A percentile compares a stretch with the other conserved stretches of the same genome.
Evolutionary conservation across 2,888 invertebrate species (phyloP).

Genomic region (Eustalomyia histrio): DNA sequence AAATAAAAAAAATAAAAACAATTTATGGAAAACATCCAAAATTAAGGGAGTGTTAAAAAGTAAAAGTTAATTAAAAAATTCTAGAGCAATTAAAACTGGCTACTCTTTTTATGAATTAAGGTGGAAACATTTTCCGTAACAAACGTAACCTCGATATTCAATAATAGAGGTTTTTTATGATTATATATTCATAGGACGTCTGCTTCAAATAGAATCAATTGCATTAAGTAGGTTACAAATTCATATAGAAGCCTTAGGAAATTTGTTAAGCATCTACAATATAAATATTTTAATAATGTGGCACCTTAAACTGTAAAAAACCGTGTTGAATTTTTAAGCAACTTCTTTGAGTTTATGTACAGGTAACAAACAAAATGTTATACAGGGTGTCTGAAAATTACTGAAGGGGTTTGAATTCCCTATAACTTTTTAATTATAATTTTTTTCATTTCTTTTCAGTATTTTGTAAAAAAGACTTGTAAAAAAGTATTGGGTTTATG

Average conservation of each 20-base stretch:
- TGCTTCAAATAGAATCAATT: constrained; percentile 50
- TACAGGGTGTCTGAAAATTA: no score
- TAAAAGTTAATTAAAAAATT: constrained; percentile 62
- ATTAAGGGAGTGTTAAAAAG: constrained; percentile 42
- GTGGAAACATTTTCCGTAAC: not conserved
- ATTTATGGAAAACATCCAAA: constrained; percentile 64
- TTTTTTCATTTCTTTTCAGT: no score
- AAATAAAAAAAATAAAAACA: constrained; percentile 9
- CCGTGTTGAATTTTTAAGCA: constrained; percentile 64
- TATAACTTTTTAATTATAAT: no score
- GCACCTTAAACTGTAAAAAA: constrained; percentile 8
- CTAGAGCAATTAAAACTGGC: constrained; percentile 41
- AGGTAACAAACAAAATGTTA: constrained; percentile 44
- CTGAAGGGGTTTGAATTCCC: no score
- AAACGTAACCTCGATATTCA: constrained; percentile 24
- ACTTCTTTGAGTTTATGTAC: constrained; percentile 37
- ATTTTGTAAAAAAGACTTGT: no score
- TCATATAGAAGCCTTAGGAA: constrained; percentile 19
- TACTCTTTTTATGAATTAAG: not conserved
- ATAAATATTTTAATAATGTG: not conserved
- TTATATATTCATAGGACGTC: constrained; percentile 12
- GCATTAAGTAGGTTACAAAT: constrained; percentile 50
- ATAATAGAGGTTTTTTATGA: constrained; percentile 1
- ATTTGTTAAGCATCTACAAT: constrained; percentile 8
- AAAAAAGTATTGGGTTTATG: no score